Conservation (phyloP, 2,888 invertebrate genomes). For the Callyntrura sp. region DNA sequence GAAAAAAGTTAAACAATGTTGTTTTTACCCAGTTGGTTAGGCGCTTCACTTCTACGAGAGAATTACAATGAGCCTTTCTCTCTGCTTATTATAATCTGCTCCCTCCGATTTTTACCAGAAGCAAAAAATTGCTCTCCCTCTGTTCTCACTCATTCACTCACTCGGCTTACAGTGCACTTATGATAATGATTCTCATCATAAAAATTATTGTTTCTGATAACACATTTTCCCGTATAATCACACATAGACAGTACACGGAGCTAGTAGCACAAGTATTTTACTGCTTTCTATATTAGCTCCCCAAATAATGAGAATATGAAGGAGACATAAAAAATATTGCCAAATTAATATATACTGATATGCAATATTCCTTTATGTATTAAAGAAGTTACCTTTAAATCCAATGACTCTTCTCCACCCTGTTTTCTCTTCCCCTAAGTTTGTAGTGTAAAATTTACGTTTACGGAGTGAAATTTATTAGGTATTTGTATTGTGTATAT, state of each 20-base stretch:
- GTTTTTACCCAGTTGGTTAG: slow-evolving; percentile 30
- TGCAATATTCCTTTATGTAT: not conserved
- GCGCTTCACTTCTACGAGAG: slow-evolving; percentile 33
- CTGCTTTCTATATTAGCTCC: not conserved
- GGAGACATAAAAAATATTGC: slow-evolving; percentile 21
- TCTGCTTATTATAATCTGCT: not conserved
- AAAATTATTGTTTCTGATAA: slow-evolving; percentile 62
- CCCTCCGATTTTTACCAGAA: slow-evolving; percentile 34
- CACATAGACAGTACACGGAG: not conserved
- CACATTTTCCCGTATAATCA: not conserved
- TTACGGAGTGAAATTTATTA: too few species aligned
- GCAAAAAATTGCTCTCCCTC: slow-evolving; percentile 9
- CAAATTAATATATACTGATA: not conserved
- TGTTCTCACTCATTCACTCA: slow-evolving; percentile 10
- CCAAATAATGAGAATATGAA: not conserved
- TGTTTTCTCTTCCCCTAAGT: slow-evolving; percentile 14
- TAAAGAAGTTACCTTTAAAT: not conserved
- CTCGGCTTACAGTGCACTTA: not conserved
- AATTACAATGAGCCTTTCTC: slow-evolving; percentile 55
- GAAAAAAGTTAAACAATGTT: slow-evolving; percentile 27
- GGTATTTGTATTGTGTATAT: too few species aligned
- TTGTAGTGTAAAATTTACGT: too few species aligned
- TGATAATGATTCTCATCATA: slow-evolving; percentile 56
- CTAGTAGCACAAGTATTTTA: not conserved
- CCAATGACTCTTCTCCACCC: slow-evolving; percentile 16